Evolutionary conservation across 2,797 vertebrate species (phyloP).

Genomic region (Buphagus erythrorhynchus): DNA sequence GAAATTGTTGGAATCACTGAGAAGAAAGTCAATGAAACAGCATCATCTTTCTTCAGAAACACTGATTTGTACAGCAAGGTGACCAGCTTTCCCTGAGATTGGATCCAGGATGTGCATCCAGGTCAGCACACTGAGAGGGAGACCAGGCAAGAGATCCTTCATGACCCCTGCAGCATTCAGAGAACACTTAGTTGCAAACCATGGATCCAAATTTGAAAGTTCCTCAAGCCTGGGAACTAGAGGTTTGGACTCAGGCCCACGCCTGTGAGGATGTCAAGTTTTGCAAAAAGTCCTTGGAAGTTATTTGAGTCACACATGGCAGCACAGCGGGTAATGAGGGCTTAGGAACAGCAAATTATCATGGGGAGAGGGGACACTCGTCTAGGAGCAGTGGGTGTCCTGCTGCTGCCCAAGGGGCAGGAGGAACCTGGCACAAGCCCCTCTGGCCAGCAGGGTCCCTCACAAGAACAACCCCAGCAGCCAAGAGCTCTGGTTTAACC

Average conservation of each 20-base stretch:
- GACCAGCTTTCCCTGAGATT: slow-evolving; percentile 61
- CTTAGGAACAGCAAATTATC: background rate
- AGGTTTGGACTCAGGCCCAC: background rate
- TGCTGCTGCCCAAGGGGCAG: background rate
- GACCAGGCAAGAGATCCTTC: slow-evolving; percentile 52
- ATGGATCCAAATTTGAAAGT: slow-evolving; percentile 31
- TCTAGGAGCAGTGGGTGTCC: background rate
- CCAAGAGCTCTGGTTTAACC: slow-evolving; percentile 11
- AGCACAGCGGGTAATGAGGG: background rate
- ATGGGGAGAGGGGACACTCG: background rate
- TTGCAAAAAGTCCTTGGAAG: slow-evolving; percentile 2
- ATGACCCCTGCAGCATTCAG: slow-evolving; percentile 50
- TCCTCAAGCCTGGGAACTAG: background rate
- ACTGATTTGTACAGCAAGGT: slow-evolving; percentile 51
- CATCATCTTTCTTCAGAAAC: slow-evolving; percentile 53
- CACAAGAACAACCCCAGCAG: background rate
- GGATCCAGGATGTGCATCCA: slow-evolving; percentile 61
- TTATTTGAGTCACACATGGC: background rate
- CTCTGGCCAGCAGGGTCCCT: slow-evolving; percentile 30
- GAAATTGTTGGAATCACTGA: background rate
- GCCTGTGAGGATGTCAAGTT: background rate
- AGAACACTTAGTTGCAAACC: slow-evolving; percentile 60
- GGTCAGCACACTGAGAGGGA: slow-evolving; percentile 26
- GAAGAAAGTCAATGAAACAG: slow-evolving; percentile 42
- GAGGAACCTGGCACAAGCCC: background rate